These are phyloP conservation scores for Zaprionus inermis DNA, from an alignment of 1,140 invertebrate species.

Conservation along the genomic window DNA sequence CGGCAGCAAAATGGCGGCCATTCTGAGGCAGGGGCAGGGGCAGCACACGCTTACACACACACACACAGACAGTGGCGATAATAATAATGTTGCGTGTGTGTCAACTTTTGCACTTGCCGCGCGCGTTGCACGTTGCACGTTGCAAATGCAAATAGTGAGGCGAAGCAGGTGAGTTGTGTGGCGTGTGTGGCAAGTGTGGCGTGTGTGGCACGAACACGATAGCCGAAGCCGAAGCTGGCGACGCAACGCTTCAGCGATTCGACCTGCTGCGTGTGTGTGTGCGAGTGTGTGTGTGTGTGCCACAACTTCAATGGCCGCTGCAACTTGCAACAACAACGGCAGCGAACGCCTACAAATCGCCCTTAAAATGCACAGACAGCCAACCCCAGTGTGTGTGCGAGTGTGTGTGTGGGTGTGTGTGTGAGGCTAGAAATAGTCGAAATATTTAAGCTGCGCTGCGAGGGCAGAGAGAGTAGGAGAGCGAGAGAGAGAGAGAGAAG, in stretches of 20 bases:
- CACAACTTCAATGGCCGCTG: slow-evolving; percentile 70
- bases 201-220: slow-evolving; percentile 46
- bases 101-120: slow-evolving; percentile 79
- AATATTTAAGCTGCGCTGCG: slow-evolving; percentile 59
- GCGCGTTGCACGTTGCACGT: slow-evolving; percentile 10
- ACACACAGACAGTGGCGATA: slow-evolving; percentile 27
- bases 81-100: slow-evolving; percentile 14
- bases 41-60: slow-evolving; percentile 13
- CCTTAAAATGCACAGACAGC: slow-evolving; percentile 16
- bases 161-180: slow-evolving; percentile 24
- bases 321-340: slow-evolving; percentile 42
- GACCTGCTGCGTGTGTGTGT: slow-evolving; percentile 26
- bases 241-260: slow-evolving; percentile 72
- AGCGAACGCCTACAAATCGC: slow-evolving; percentile 42
- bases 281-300: slow-evolving; percentile 37
- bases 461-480: neutral
- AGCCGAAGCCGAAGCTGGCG: slow-evolving; percentile 40
- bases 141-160: slow-evolving; percentile 71
- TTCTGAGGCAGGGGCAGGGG: slow-evolving; percentile 9
- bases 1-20: slow-evolving; percentile 71
- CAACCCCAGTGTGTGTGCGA: slow-evolving; percentile 34
- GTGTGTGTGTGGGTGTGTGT: slow-evolving; percentile 16
- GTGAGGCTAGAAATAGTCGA: slow-evolving; percentile 56
- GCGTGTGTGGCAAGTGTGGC: neutral
- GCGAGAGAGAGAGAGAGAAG: neutral